A percentile compares a stretch with the other conserved stretches of the same genome.
Conservation (phyloP, 2,113 vertebrate genomes). For the Syrrhaptes paradoxus region DNA sequence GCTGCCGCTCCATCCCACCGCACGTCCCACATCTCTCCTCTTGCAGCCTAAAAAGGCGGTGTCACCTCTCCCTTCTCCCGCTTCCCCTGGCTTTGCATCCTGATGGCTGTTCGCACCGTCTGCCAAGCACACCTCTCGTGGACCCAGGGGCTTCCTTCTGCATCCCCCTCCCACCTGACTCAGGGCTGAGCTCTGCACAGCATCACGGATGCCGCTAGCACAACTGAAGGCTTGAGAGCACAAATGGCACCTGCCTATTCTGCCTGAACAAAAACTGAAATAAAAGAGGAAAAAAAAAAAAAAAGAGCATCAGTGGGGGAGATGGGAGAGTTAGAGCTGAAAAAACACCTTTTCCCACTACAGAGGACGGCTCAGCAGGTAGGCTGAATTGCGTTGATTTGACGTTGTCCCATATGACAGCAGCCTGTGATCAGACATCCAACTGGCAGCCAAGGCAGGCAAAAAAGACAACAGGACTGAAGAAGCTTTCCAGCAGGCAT, state of each 20-base stretch:
- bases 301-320: neutral
- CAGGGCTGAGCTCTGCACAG: neutral
- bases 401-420: neutral
- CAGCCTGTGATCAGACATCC: constrained; percentile 2
- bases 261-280: neutral
- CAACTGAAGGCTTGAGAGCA: neutral
- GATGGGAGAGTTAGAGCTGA: neutral
- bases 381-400: neutral
- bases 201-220: neutral
- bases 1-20: neutral
- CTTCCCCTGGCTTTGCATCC: neutral
- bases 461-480: neutral
- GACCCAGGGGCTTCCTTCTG: neutral
- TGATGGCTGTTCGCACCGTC: neutral
- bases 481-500: neutral
- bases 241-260: neutral
- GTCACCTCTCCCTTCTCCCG: neutral
- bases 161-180: neutral
- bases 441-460: neutral
- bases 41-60: neutral
- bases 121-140: neutral
- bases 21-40: neutral
- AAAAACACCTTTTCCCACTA: neutral
- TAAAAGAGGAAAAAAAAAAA: neutral
- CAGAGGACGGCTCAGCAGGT: neutral